phyloP scores from a whole-genome alignment of 1,140 invertebrate genomes.

The Globodera ellingtonae region DNA sequence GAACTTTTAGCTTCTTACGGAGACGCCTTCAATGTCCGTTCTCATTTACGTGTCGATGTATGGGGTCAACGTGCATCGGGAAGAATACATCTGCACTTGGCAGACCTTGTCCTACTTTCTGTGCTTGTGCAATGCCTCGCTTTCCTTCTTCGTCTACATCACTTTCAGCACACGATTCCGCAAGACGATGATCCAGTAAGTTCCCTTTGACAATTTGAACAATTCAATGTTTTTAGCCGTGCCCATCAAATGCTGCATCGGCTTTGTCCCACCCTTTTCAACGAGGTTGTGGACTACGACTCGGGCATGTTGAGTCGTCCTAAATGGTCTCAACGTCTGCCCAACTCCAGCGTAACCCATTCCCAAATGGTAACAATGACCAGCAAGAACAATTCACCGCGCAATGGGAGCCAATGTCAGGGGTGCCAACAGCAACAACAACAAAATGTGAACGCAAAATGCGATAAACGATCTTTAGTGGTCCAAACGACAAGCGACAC shows the following conservation, averaged over 20 bases:
- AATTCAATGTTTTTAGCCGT: conserved; percentile 17
- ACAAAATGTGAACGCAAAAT: neutral
- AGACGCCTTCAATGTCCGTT: conserved; percentile 56
- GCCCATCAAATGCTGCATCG: conserved; percentile 19
- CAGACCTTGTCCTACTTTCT: conserved; percentile 57
- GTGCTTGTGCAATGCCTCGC: conserved; percentile 56
- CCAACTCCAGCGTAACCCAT: conserved; percentile 26
- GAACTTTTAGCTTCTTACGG: conserved; percentile 45
- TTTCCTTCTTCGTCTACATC: conserved; percentile 62
- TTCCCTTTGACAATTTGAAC: neutral
- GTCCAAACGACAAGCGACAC: neutral
- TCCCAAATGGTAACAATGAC: conserved; percentile 30
- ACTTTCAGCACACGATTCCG: conserved; percentile 56
- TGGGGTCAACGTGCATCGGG: conserved; percentile 45
- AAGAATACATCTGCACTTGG: conserved; percentile 47
- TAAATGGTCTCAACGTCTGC: conserved; percentile 2
- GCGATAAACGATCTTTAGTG: neutral
- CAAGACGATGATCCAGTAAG: conserved; percentile 46
- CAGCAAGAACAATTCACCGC: conserved; percentile 28
- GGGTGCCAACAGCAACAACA: conserved; percentile 14
- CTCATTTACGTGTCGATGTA: conserved; percentile 50
- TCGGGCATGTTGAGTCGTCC: neutral
- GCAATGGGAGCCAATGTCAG: conserved; percentile 26
- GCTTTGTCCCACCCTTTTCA: conserved; percentile 8
- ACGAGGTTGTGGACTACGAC: neutral